Percentiles rank a stretch among this genome's conserved stretches.
Evolutionary conservation across 2,888 invertebrate genomes (phyloP).

Genomic region (Ectemnius continuus): DNA sequence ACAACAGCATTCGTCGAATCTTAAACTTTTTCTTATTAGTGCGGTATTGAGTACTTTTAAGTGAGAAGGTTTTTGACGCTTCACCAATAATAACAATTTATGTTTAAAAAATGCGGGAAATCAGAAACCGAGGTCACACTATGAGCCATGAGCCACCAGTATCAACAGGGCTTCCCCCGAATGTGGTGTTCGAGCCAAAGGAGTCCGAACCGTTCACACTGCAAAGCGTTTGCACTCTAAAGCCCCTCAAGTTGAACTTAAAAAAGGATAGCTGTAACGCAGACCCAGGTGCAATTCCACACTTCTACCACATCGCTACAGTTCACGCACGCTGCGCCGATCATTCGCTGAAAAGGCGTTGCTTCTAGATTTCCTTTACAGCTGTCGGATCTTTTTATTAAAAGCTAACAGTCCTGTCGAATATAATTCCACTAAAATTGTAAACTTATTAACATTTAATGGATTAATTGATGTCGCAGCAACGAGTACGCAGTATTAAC

Average conservation of each 20-base stretch:
- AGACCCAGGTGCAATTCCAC: slow-evolving; percentile 24
- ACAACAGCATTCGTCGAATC: too few species aligned
- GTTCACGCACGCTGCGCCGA: too few species aligned
- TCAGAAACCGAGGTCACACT: slow-evolving; percentile 27
- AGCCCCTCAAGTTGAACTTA: slow-evolving; percentile 35
- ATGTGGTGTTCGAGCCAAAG: slow-evolving; percentile 66
- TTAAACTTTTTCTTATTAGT: too few species aligned
- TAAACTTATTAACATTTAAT: too few species aligned
- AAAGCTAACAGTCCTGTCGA: too few species aligned
- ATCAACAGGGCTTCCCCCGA: slow-evolving; percentile 62
- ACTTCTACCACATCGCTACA: neutral
- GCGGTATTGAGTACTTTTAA: too few species aligned
- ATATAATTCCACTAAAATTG: too few species aligned
- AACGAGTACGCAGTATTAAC: too few species aligned
- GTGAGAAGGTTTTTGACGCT: too few species aligned
- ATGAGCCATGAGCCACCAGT: slow-evolving; percentile 38
- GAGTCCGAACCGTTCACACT: slow-evolving; percentile 68
- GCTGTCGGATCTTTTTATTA: neutral
- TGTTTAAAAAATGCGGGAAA: slow-evolving; percentile 42
- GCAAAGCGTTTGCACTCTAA: slow-evolving; percentile 57
- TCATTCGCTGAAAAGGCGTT: too few species aligned
- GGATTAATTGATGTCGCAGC: too few species aligned
- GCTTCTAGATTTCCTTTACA: neutral
- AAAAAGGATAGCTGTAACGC: slow-evolving; percentile 38
- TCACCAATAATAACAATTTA: neutral